phyloP scores from a whole-genome alignment of 2,888 invertebrate genomes.

The Eupithecia insigniata region DNA sequence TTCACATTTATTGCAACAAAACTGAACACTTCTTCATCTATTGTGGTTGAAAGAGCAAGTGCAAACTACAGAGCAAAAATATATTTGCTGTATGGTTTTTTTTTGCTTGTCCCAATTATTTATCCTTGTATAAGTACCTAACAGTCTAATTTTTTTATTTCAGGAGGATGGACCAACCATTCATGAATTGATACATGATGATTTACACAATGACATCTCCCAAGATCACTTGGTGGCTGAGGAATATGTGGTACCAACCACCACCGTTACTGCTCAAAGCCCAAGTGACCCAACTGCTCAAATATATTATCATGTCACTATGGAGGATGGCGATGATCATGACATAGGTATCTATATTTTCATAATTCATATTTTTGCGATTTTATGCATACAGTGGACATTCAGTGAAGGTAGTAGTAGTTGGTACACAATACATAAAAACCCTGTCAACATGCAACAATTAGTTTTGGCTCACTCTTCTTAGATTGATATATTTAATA shows the following conservation, averaged over 20 bases:
- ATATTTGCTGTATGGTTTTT: not conserved
- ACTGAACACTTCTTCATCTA: not conserved
- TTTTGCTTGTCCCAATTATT: not conserved
- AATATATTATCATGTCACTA: constrained; percentile 73
- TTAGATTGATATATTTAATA: not conserved
- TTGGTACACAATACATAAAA: not conserved
- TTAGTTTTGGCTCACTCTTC: not conserved
- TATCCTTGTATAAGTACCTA: not conserved
- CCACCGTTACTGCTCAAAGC: constrained; percentile 45
- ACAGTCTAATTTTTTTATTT: constrained; percentile 40
- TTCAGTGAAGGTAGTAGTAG: not conserved
- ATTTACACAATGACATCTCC: constrained; percentile 66
- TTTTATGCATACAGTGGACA: not conserved
- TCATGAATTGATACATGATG: constrained; percentile 80
- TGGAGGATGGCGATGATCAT: constrained; percentile 76
- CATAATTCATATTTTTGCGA: not conserved
- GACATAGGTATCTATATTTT: constrained; percentile 59
- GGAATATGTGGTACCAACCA: constrained; percentile 59
- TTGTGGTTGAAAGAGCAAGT: not conserved
- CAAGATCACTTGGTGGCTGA: constrained; percentile 63
- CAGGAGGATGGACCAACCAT: constrained; percentile 82
- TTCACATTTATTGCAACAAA: not conserved
- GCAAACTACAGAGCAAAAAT: not conserved
- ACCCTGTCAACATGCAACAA: not conserved
- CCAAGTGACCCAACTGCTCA: constrained; percentile 55